Evolutionary conservation across 2,888 invertebrate genomes (phyloP), one percentile per base, ranked within the genome.

Genomic region (Ashinkailepas kermadecensis): DNA sequence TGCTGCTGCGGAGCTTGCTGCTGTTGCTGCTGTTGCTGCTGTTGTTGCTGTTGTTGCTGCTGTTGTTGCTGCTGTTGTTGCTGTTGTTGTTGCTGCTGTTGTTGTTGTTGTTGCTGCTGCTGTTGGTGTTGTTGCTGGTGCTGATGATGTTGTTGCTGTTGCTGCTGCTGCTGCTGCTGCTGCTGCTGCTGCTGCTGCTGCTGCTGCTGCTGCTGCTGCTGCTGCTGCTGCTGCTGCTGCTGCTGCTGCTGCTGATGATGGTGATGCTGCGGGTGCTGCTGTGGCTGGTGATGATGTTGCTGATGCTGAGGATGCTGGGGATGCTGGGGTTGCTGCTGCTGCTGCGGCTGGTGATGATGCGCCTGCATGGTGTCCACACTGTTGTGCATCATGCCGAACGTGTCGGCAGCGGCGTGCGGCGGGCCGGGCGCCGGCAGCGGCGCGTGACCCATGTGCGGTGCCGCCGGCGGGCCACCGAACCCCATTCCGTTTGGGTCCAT

Each of bases 361-460:
- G 10, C 23, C 23, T 23, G 67, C 70, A 18, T 13, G 0, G 54
- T 18, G 39, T 70, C 70, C 70, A 70, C 70, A 9, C 70, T n/a
- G 54, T n/a, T 18, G 54, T 70, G 70, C 70, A 70, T 70, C 70
- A 70, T 70, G 10, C 70, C 70, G 54, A 70, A 70, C 67, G 67
- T 23, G 13, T 67, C 67, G 39, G 70, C 70, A 1, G 13, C 7
- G 39, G 39, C 39, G 12, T 21, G 25, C 23, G 67, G 18, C 67
- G 67, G 67, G 67, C 67, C 67, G 25, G 67, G 67, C 0, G 18
- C 25, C 10, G 67, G 67, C 25, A 18, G 23, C 54, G 70, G 70
- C 70, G 70, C 70, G 70, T 54, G 39, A 15, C 39, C 39, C 18
- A 54, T 15, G 39, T 39, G 70, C 39, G 70, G 39, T 15, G 70